Evolutionary conservation across 2,113 vertebrate species (phyloP), one percentile per base, ranked within the genome.

Genomic region (Ictalurus punctatus): DNA sequence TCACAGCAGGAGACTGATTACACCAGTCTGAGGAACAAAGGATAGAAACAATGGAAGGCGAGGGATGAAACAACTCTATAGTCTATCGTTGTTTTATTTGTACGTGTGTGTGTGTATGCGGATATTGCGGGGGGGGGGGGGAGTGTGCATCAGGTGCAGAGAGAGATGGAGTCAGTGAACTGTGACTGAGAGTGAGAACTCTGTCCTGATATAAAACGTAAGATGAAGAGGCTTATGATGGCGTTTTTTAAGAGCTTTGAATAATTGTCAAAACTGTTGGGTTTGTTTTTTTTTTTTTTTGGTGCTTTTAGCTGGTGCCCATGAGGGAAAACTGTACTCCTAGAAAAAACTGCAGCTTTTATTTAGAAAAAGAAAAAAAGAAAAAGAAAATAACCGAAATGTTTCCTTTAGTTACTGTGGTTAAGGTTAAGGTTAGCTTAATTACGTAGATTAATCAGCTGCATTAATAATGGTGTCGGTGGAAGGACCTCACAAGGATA

Each of bases 141-240:
- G 37, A 0, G 16, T 9, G 71, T 1, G 74, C 40, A 48, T 48
- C 44, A 1, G n/a, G 4, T 14, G 0, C 5, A 73, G 40, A 65
- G 16, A 78, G 19, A 74, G 82, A 89, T 69, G 74, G 74, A 67
- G 59, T 37, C 83, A 89, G 59, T 34, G n/a, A 85, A 23, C 56
- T 65, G 88, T 89, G 74, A 85, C 78, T 0, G n/a, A 14, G 48
- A 48, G 54, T 71, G 40, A 81, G 19, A 82, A 82, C 54, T 59
- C 54, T 58, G 56, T 37, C n/a, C n/a, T 82, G 37, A 40, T 86
- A 30, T 78, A 86, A 79, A 78, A 48, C 73, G 30, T 17, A 76
- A 34, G 71, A 48, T 58, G 79, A 58, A 81, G 52, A 63, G 27
- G 6, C 21, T 67, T 69, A 8, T 83, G 44, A 69, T 79, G 58